phyloP scores from a whole-genome alignment of 2,888 invertebrate species.

The Drosophila birchii region DNA sequence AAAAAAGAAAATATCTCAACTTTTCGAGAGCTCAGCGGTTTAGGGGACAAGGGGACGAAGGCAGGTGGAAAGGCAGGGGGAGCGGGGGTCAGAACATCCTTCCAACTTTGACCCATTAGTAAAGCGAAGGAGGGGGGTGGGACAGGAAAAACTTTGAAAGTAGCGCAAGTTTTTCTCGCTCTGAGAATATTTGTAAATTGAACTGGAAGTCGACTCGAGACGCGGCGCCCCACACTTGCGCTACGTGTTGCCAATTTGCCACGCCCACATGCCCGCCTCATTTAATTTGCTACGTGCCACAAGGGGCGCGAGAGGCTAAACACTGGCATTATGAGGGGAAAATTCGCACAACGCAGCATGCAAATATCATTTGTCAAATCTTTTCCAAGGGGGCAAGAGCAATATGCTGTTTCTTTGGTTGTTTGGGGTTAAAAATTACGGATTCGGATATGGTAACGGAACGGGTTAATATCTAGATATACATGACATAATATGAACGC shows the following conservation, averaged over 20 bases:
- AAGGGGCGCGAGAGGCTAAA: slow-evolving; percentile 29
- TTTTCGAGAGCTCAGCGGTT: slow-evolving; percentile 75
- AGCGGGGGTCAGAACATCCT: slow-evolving; percentile 54
- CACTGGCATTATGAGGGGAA: slow-evolving; percentile 29
- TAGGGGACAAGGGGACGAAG: background rate
- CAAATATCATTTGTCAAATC: slow-evolving; percentile 63
- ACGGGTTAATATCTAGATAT: slow-evolving; percentile 32
- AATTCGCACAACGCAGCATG: slow-evolving; percentile 62
- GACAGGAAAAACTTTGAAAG: slow-evolving; percentile 51
- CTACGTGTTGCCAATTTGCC: slow-evolving; percentile 67
- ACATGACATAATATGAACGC: slow-evolving; percentile 83
- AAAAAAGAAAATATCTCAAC: slow-evolving; percentile 49
- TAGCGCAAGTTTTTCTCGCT: slow-evolving; percentile 56
- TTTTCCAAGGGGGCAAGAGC: background rate
- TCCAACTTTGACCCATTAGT: slow-evolving; percentile 73
- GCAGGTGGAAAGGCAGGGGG: slow-evolving; percentile 13
- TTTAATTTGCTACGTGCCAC: slow-evolving; percentile 71
- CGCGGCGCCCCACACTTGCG: slow-evolving; percentile 26
- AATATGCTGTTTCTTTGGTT: background rate
- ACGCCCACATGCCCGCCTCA: slow-evolving; percentile 53
- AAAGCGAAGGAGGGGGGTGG: slow-evolving; percentile 8
- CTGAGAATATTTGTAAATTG: slow-evolving; percentile 65
- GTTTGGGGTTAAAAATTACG: slow-evolving; percentile 3
- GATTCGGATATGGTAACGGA: slow-evolving; percentile 21
- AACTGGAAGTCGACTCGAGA: slow-evolving; percentile 42